A percentile compares a stretch with the other conserved stretches of the same genome.
Evolutionary conservation across 2,888 invertebrate species (phyloP).

Genomic region (Amphipyra berbera): DNA sequence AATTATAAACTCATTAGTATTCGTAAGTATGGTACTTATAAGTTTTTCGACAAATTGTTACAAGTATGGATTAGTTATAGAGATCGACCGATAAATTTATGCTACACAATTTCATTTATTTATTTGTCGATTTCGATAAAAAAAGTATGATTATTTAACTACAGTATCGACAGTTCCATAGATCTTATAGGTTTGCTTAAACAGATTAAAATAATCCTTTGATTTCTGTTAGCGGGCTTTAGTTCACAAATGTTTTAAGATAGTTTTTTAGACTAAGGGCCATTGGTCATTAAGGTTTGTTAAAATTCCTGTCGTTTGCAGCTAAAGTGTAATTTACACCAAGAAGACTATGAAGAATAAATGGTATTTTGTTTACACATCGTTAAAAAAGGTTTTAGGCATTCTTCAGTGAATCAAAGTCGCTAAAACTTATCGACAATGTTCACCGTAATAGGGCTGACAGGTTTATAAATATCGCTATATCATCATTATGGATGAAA

Average conservation of each 20-base stretch:
- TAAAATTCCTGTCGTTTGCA: constrained; percentile 18
- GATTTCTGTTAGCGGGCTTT: constrained; percentile 30
- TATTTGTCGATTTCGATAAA: constrained; percentile 39
- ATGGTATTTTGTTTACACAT: too few relatives aligned
- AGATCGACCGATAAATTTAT: constrained; percentile 38
- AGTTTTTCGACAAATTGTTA: constrained; percentile 29
- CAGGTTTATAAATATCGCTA: too few relatives aligned
- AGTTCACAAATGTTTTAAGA: constrained; percentile 48
- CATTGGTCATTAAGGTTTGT: constrained; percentile 29
- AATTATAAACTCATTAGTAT: constrained; percentile 50
- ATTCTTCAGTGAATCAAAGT: too few relatives aligned
- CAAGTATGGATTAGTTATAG: constrained; percentile 19
- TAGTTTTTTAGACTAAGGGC: constrained; percentile 39
- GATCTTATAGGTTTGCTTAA: constrained; percentile 30
- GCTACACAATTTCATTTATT: constrained; percentile 15
- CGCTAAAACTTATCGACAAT: too few relatives aligned
- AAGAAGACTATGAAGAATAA: too few relatives aligned
- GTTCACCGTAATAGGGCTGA: too few relatives aligned
- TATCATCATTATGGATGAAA: too few relatives aligned
- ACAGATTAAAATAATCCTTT: constrained; percentile 3
- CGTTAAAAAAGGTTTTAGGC: too few relatives aligned
- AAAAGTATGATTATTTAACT: constrained; percentile 14
- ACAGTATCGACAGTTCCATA: constrained; percentile 35
- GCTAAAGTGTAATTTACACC: constrained; percentile 1
- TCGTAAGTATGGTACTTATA: constrained; percentile 44